Percentiles rank a stretch among this genome's conserved stretches.
These are phyloP conservation scores for Homarus americanus DNA, from an alignment of 1,140 invertebrate genomes.

Conservation along the genomic window DNA sequence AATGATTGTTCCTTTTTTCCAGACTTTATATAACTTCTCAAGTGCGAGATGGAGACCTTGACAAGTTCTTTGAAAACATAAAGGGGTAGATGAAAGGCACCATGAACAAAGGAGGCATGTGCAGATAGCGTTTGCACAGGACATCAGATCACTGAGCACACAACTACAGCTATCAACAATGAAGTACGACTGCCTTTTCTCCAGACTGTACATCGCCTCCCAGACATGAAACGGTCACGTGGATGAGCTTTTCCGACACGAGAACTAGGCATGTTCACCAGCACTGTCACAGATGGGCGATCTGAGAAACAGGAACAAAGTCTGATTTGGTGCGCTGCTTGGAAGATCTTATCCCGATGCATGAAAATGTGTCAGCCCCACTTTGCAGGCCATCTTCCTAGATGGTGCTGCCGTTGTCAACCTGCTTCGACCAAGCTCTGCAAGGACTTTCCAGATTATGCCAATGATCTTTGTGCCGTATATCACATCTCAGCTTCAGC, in stretches of 20 bases:
- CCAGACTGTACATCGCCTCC: conserved; percentile 51
- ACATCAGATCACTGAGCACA: conserved; percentile 6
- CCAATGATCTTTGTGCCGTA: conserved; percentile 34
- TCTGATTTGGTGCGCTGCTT: conserved; percentile 21
- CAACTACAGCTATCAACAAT: conserved; percentile 26
- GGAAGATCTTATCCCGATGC: neutral
- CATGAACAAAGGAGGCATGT: conserved; percentile 46
- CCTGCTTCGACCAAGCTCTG: conserved; percentile 33
- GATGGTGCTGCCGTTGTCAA: conserved; percentile 31
- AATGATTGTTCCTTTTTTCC: too few relatives aligned
- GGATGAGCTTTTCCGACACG: conserved; percentile 41
- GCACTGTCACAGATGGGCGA: conserved; percentile 40
- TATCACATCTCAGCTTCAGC: too few relatives aligned
- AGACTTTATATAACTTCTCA: too few relatives aligned
- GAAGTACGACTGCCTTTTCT: conserved; percentile 40
- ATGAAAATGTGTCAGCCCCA: conserved; percentile 22
- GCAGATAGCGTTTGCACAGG: conserved; percentile 40
- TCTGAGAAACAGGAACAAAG: conserved; percentile 27
- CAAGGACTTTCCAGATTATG: conserved; percentile 20
- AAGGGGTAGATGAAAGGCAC: neutral
- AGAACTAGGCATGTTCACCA: conserved; percentile 48
- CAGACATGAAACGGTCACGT: conserved; percentile 35
- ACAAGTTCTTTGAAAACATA: too few relatives aligned
- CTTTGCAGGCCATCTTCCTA: conserved; percentile 15
- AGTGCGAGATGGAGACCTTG: too few relatives aligned